A percentile compares a stretch with the other conserved stretches of the same genome.
phyloP scores from a whole-genome alignment of 2,797 vertebrate genomes.

The Anomalospiza imberbis region DNA sequence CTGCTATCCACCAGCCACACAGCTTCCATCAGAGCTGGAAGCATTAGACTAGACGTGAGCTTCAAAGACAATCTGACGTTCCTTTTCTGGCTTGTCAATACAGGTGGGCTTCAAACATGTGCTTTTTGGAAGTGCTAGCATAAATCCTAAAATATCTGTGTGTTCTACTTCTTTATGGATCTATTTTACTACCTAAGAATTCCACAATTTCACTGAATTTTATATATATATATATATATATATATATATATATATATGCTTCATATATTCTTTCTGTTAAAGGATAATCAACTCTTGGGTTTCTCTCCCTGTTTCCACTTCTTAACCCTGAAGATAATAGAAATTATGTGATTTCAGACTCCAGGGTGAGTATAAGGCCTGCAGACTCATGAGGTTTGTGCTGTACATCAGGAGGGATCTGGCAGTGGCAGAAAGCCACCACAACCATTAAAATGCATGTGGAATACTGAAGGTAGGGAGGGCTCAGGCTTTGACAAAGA shows the following conservation, averaged over 20 bases:
- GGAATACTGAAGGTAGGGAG: constrained; percentile 49
- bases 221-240: not conserved
- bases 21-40: not conserved
- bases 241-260: not conserved
- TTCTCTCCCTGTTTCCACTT: not conserved
- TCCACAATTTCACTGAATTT: not conserved
- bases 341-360: not conserved
- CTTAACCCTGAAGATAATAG: not conserved
- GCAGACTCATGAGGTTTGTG: not conserved
- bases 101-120: not conserved
- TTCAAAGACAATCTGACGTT: not conserved
- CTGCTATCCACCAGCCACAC: too few species aligned
- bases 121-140: not conserved
- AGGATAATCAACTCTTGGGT: not conserved
- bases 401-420: not conserved
- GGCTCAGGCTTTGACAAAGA: constrained; percentile 56
- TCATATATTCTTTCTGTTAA: not conserved
- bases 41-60: not conserved
- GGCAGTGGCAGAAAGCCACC: constrained; percentile 27
- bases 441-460: constrained; percentile 39
- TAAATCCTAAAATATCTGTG: not conserved
- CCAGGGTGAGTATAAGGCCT: not conserved
- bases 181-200: not conserved
- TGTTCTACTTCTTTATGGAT: not conserved
- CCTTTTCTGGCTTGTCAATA: not conserved